Conservation (phyloP, 2,888 invertebrate genomes). For the Pristionchus fissidentatus region DNA sequence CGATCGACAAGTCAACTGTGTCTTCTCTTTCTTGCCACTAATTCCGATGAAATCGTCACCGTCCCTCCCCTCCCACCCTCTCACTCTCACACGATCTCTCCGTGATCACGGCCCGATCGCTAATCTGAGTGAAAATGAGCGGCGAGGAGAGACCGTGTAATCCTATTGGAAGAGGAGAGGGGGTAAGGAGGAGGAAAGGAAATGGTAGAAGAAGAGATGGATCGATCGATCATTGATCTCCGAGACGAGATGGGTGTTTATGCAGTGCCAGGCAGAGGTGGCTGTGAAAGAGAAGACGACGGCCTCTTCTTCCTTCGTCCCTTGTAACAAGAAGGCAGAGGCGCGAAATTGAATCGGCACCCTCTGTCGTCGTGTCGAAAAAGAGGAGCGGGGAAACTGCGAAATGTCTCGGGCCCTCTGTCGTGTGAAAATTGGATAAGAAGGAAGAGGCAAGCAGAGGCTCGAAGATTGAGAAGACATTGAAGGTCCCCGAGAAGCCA, state of each 20-base stretch:
- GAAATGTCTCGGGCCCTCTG: conserved; percentile 23
- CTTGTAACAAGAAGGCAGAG: conserved; percentile 27
- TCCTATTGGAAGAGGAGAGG: not conserved
- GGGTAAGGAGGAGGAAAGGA: not conserved
- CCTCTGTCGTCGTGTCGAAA: not conserved
- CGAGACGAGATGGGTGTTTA: not conserved
- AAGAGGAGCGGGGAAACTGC: conserved; percentile 2
- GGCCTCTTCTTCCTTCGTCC: not conserved
- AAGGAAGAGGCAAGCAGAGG: not conserved
- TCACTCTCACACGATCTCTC: no score
- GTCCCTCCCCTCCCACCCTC: no score
- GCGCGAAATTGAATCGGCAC: conserved; percentile 41
- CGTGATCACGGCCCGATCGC: not conserved
- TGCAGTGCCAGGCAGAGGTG: no score
- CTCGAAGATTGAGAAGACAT: conserved; percentile 7
- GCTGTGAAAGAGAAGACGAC: not conserved
- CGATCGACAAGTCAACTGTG: no score
- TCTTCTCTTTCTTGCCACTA: no score
- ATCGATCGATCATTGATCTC: no score
- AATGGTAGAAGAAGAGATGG: no score
- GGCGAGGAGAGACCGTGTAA: no score
- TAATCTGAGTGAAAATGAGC: not conserved
- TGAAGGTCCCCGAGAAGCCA: not conserved
- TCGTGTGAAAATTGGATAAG: conserved; percentile 31
- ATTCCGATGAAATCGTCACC: conserved; percentile 35